A percentile compares a stretch with the other conserved stretches of the same genome.
Conservation (phyloP, 2,113 vertebrate genomes). For the Ptyas mucosa region DNA sequence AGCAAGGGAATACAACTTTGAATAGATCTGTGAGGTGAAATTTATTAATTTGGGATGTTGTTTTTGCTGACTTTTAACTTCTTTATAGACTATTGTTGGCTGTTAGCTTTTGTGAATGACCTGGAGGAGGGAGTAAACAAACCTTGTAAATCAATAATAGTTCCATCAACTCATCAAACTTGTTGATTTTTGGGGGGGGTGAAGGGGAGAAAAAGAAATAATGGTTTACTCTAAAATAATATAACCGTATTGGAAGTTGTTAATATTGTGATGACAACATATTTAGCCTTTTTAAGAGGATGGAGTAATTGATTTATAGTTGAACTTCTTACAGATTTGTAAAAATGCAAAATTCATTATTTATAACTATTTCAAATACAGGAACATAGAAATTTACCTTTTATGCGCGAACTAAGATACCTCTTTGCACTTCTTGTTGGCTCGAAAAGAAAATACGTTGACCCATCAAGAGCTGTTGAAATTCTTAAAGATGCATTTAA, state of each 20-base stretch:
- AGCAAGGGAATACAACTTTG: neutral
- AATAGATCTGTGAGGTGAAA: neutral
- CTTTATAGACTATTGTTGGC: neutral
- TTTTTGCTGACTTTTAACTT: neutral
- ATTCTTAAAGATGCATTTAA: slow-evolving; percentile 99
- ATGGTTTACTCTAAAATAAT: neutral
- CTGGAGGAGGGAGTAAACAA: neutral
- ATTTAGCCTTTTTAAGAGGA: neutral
- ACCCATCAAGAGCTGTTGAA: slow-evolving; percentile 94
- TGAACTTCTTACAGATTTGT: neutral
- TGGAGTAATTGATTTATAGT: neutral
- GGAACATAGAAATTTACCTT: slow-evolving; percentile 97
- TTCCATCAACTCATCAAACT: neutral
- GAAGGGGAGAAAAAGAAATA: neutral
- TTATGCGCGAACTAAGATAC: slow-evolving; percentile 92
- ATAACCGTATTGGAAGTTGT: neutral
- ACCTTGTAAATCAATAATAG: neutral
- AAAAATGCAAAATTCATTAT: neutral
- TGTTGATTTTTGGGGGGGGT: neutral
- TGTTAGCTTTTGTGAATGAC: neutral
- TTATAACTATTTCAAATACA: slow-evolving; percentile 56
- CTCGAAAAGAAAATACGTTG: slow-evolving; percentile 96
- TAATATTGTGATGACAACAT: neutral
- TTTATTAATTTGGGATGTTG: neutral
- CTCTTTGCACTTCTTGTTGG: slow-evolving; percentile 96